Evolutionary conservation across 2,888 invertebrate species (phyloP).

Genomic region (Cacoxenus indagator): DNA sequence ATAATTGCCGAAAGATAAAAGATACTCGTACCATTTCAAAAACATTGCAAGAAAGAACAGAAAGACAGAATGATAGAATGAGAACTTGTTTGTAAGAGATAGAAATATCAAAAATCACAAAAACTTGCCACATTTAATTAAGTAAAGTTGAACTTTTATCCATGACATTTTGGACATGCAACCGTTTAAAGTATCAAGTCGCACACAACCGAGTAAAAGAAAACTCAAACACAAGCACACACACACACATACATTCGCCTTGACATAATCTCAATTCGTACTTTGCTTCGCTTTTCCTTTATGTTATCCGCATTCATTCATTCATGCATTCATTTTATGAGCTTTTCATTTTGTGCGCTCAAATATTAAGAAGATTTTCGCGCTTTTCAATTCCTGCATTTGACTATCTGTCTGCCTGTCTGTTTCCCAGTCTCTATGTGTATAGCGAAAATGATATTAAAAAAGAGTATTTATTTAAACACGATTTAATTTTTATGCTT

Average conservation of each 20-base stretch:
- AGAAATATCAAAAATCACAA: conserved; percentile 28
- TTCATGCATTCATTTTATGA: neutral
- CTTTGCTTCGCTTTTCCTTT: conserved; percentile 5
- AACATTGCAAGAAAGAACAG: neutral
- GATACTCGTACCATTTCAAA: neutral
- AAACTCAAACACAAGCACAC: neutral
- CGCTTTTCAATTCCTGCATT: conserved; percentile 5
- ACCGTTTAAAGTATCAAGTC: neutral
- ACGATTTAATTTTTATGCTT: neutral
- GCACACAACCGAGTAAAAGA: neutral
- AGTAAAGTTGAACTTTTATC: neutral
- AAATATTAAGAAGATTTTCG: conserved; percentile 22
- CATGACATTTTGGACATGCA: neutral
- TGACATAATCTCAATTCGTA: conserved; percentile 16
- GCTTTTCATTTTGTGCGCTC: conserved; percentile 15
- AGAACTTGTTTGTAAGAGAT: neutral
- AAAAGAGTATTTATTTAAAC: neutral
- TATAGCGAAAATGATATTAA: neutral
- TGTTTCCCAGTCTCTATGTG: neutral
- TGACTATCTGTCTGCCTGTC: neutral
- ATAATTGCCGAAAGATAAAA: conserved; percentile 28
- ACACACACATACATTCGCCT: neutral
- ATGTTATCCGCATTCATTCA: neutral
- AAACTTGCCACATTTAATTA: conserved; percentile 36
- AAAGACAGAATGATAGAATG: neutral